Evolutionary conservation across 1,140 invertebrate genomes (phyloP).

Genomic region (Pissodes strobi): DNA sequence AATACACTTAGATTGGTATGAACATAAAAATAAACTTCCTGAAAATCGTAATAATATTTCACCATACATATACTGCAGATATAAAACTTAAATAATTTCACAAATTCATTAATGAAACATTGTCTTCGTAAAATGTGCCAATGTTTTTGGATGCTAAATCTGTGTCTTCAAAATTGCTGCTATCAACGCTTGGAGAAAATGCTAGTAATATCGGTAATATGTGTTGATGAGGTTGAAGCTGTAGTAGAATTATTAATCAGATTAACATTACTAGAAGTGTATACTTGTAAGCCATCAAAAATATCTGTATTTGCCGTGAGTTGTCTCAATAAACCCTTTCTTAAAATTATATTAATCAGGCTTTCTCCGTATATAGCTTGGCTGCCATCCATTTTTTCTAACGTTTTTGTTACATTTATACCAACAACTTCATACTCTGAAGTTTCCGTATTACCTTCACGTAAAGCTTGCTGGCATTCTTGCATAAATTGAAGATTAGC

Average conservation of each 20-base stretch:
- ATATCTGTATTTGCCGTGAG: neutral
- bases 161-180: neutral
- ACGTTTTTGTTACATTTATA: neutral
- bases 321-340: neutral
- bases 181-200: neutral
- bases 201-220: neutral
- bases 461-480: neutral
- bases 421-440: too few relatives aligned
- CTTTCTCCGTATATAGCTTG: neutral
- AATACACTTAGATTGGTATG: too few relatives aligned
- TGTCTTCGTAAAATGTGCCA: neutral
- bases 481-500: too few relatives aligned
- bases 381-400: neutral
- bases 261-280: neutral
- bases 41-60: too few relatives aligned
- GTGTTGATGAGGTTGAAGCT: neutral
- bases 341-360: constrained; percentile 4
- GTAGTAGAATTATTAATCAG: neutral
- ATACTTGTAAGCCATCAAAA: neutral
- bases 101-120: neutral
- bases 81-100: neutral
- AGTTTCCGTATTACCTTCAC: neutral
- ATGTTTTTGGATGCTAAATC: neutral
- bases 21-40: too few relatives aligned
- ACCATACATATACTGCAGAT: too few relatives aligned